phyloP scores from a whole-genome alignment of 2,113 vertebrate species.

The Coregonus clupeaformis region DNA sequence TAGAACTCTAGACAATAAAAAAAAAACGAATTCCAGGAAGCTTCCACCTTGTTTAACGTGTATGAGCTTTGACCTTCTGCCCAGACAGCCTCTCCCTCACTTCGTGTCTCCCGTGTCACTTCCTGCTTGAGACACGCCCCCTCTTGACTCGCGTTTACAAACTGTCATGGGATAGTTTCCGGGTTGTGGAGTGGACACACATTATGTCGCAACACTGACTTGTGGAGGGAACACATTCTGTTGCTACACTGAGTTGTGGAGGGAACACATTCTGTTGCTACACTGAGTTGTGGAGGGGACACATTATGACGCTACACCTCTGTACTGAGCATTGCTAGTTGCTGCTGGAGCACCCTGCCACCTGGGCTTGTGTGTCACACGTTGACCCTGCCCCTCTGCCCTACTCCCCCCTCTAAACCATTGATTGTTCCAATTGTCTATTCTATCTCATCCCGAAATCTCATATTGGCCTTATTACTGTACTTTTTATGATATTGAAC shows the following conservation, averaged over 20 bases:
- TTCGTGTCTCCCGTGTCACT: conserved; percentile 21
- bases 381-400: conserved; percentile 6
- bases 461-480: conserved; percentile 52
- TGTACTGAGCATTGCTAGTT: not conserved
- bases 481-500: conserved; percentile 17
- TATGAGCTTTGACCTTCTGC: not conserved
- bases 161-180: not conserved
- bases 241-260: too few species aligned
- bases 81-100: not conserved
- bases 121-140: conserved; percentile 15
- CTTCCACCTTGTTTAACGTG: not conserved
- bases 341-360: not conserved
- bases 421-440: conserved; percentile 11
- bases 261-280: too few species aligned
- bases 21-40: not conserved
- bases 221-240: too few species aligned
- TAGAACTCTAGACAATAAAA: not conserved
- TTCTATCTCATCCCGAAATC: conserved; percentile 27
- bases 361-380: not conserved
- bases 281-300: not conserved
- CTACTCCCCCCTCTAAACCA: conserved; percentile 5
- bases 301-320: too few species aligned
- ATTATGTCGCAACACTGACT: too few species aligned
- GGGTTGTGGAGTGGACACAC: not conserved
- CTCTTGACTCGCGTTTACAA: conserved; percentile 8